Evolutionary conservation across 2,113 vertebrate species (phyloP).

Genomic region (Gymnogyps californianus): DNA sequence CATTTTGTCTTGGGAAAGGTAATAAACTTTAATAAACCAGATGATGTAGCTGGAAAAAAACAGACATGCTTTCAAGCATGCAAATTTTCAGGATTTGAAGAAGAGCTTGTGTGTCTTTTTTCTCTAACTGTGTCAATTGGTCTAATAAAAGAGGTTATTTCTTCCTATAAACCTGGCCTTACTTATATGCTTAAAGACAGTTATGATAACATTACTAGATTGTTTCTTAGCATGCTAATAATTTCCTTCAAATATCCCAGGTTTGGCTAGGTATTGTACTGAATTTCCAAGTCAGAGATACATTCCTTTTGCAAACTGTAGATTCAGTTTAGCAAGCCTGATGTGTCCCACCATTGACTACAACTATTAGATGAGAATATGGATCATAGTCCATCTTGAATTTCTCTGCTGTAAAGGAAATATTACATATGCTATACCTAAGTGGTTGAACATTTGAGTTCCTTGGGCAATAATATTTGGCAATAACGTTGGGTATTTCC

Average conservation of each 20-base stretch:
- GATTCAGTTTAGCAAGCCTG: neutral
- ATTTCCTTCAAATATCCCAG: neutral
- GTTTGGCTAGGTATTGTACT: neutral
- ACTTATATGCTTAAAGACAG: neutral
- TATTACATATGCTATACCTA: neutral
- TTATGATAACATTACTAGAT: neutral
- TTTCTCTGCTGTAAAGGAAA: neutral
- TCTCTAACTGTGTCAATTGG: neutral
- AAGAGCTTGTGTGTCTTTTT: neutral
- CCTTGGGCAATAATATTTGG: neutral
- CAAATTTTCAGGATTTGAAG: neutral
- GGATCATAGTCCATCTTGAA: neutral
- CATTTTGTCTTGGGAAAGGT: neutral
- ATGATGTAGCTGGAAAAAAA: neutral
- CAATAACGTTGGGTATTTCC: neutral
- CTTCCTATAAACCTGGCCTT: neutral
- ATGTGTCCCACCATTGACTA: neutral
- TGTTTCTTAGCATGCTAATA: neutral
- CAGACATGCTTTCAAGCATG: neutral
- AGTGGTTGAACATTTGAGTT: neutral
- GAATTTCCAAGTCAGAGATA: neutral
- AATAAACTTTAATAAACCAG: neutral
- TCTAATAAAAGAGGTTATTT: neutral
- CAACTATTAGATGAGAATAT: neutral
- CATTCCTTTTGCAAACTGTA: neutral